phyloP scores from a whole-genome alignment of 2,113 vertebrate species.

The Odocoileus hemionus region DNA sequence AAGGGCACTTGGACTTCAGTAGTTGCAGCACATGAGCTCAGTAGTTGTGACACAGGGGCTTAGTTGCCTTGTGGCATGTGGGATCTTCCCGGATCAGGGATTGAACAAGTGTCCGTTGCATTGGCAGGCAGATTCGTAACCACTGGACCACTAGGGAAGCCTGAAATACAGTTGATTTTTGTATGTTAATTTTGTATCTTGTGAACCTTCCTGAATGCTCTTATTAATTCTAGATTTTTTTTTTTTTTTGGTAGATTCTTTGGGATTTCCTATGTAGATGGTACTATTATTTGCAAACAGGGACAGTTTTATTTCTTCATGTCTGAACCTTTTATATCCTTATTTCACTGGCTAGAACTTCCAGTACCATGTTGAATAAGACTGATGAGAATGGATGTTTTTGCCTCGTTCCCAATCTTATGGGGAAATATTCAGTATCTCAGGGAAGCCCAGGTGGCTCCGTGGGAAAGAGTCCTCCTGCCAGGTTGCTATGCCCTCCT shows the following conservation, averaged over 20 bases:
- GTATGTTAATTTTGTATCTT: not conserved
- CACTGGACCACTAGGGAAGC: not conserved
- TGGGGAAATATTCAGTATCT: not conserved
- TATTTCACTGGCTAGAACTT: not conserved
- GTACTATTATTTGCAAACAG: not conserved
- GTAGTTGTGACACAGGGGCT: not conserved
- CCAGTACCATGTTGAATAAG: not conserved
- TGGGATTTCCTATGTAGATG: not conserved
- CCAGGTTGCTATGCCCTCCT: not conserved
- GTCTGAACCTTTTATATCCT: not conserved
- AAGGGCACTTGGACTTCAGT: not conserved
- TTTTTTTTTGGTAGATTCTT: not conserved
- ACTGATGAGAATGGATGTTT: not conserved
- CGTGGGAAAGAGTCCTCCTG: not conserved
- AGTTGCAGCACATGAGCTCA: not conserved
- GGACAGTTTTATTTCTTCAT: not conserved
- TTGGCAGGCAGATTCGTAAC: not conserved
- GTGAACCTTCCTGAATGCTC: not conserved
- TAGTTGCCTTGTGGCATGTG: not conserved
- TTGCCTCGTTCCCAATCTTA: not conserved
- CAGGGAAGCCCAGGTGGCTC: not conserved
- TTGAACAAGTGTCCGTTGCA: not conserved
- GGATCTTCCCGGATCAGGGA: not conserved
- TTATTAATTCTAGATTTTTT: not conserved
- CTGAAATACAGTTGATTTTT: not conserved